phyloP scores from a whole-genome alignment of 2,888 invertebrate genomes.

The Ochropleura plecta region DNA sequence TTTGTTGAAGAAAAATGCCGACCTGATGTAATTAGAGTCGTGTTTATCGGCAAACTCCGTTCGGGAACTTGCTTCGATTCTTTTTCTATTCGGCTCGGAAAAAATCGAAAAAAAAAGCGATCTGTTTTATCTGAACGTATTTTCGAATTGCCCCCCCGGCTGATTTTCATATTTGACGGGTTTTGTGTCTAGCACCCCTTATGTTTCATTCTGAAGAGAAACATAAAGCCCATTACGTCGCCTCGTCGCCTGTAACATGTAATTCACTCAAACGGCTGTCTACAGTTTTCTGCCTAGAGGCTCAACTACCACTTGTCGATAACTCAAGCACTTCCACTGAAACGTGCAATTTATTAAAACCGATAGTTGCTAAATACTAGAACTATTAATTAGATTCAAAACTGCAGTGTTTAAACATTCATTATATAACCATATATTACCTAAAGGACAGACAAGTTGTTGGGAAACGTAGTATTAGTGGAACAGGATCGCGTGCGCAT shows the following conservation, averaged over 20 bases:
- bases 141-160: not conserved
- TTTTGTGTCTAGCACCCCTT: not conserved
- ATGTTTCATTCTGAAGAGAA: conserved; percentile 14
- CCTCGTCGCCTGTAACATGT: conserved; percentile 18
- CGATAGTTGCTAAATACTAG: conserved; percentile 28
- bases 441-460: conserved; percentile 51
- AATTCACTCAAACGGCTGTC: conserved; percentile 37
- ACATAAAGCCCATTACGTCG: not conserved
- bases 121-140: not conserved
- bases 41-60: not conserved
- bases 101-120: not conserved
- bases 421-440: conserved; percentile 55
- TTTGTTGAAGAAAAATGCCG: not conserved
- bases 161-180: not conserved
- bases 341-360: conserved; percentile 47
- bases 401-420: conserved; percentile 44
- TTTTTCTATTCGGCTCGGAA: not conserved
- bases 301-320: conserved; percentile 29
- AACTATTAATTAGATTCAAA: conserved; percentile 33
- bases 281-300: conserved; percentile 33
- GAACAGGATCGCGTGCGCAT: conserved; percentile 67
- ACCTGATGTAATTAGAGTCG: not conserved
- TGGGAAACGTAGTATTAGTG: conserved; percentile 54
- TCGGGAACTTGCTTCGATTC: not conserved
- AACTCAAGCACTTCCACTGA: conserved; percentile 30